These are phyloP conservation scores for Plebejus argus DNA, from an alignment of 2,888 invertebrate genomes.

Conservation along the genomic window DNA sequence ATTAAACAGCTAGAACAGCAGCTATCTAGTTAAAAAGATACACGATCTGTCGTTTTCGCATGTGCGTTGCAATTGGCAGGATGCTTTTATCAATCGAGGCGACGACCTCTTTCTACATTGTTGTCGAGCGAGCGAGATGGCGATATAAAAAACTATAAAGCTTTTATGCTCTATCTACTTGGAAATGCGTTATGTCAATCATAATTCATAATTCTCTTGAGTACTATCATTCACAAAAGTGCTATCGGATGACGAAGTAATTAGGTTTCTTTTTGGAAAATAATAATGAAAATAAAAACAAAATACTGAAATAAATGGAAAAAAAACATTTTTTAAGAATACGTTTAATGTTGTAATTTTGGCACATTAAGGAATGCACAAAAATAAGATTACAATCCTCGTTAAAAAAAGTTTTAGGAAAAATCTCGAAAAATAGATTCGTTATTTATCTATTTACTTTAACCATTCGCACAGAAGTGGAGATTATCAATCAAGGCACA, in stretches of 20 bases:
- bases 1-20: neutral
- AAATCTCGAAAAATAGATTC: neutral
- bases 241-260: neutral
- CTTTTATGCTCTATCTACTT: conserved; percentile 20
- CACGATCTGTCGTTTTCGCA: conserved; percentile 39
- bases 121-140: conserved; percentile 32
- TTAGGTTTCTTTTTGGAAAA: neutral
- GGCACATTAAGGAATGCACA: too few relatives aligned
- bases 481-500: conserved; percentile 47
- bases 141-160: conserved; percentile 2
- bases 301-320: too few relatives aligned
- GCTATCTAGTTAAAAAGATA: conserved; percentile 10
- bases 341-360: too few relatives aligned
- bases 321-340: too few relatives aligned
- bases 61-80: conserved; percentile 54
- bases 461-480: neutral
- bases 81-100: conserved; percentile 63
- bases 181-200: conserved; percentile 17
- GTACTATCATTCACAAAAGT: neutral
- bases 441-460: neutral
- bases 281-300: too few relatives aligned
- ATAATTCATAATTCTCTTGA: conserved; percentile 3
- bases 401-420: neutral
- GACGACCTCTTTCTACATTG: conserved; percentile 57
- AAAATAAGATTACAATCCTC: neutral